Base-by-base conservation (phyloP, 2,113 vertebrate genomes). In the Ochotona princeps region DNA sequence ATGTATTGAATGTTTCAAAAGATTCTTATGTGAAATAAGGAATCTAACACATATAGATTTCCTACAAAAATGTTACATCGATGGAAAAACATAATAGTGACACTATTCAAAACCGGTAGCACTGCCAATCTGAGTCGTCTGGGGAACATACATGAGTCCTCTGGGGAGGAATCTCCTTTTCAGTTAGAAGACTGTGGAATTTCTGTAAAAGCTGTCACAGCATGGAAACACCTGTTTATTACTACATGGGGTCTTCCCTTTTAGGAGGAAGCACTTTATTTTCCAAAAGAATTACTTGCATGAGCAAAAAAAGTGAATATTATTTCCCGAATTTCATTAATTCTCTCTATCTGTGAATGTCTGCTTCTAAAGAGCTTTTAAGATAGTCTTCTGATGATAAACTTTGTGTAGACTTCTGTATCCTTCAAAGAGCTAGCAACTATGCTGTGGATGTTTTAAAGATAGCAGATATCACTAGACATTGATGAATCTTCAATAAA, bases 1-100 rank as follows among this genome's bases (percentile, higher is more conserved):
- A 18, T 70, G 49, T 23, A 80, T 80, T 28, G 23, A 32, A 28
- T 82, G 47, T 44, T 90, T 90, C 63, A 83, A 90, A 84, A 87
- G 25, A 82, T 69, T 93, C 12, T 87, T 89, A 3, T 23, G 66
- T 83, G 35, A 15, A 93, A 61, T 73, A 47, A 79, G 28, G 60
- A 49, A 57, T 18, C 2, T 17, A 69, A 90, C 47, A 73, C 20
- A 83, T 81, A 26, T 57, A 54, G 3, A 74, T 76, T 65, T 83
- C 9, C 87, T 87, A 60, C 8, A 44, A 20, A 87, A 47, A 57
- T 30, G 35, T 49, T 35, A 67, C 69, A 25, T 0, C 1, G 17
- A 28, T 17, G 25, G 25, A 89, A 85, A 60, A 9, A 66, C 51
- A 69, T 11, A 26, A 66, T 21, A 90, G 26, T 11, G 66, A 26